These are phyloP conservation scores for Stichodactyla mertensii DNA, from an alignment of 64 coral and sea anemone genomes.

Conservation along the genomic window DNA sequence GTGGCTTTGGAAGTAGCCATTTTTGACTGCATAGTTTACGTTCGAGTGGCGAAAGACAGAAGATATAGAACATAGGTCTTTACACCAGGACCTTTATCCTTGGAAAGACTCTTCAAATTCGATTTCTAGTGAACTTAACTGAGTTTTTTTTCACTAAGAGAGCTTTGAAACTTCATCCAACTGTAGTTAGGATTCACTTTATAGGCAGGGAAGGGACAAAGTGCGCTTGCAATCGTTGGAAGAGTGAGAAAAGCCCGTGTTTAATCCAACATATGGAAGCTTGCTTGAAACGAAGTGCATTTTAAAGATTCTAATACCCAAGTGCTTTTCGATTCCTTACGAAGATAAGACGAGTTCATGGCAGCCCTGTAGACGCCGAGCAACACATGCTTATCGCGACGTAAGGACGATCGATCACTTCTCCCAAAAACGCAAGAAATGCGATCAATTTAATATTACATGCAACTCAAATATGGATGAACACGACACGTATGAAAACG, in stretches of 20 bases:
- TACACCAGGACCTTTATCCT: neutral
- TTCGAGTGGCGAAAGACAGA: neutral
- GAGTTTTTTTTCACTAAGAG: neutral
- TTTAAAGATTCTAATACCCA: slow-evolving; percentile 11
- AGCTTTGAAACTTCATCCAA: neutral
- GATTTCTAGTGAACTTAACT: neutral
- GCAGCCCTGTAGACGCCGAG: neutral
- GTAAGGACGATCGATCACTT: neutral
- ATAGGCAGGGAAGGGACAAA: neutral
- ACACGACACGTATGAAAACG: no score
- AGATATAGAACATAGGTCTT: neutral
- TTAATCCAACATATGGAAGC: slow-evolving; percentile 1
- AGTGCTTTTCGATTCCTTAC: slow-evolving; percentile 14
- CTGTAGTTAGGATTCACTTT: neutral
- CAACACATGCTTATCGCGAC: slow-evolving; percentile 16
- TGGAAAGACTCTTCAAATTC: neutral
- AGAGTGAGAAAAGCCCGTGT: neutral
- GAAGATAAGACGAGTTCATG: neutral
- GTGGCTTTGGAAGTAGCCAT: neutral
- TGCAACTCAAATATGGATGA: neutral
- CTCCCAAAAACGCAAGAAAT: slow-evolving; percentile 3
- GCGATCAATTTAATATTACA: neutral
- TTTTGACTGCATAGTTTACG: neutral
- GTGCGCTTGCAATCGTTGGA: neutral
- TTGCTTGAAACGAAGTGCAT: neutral